Conservation (phyloP, 2,888 invertebrate species). For the Orgyia antiqua region DNA sequence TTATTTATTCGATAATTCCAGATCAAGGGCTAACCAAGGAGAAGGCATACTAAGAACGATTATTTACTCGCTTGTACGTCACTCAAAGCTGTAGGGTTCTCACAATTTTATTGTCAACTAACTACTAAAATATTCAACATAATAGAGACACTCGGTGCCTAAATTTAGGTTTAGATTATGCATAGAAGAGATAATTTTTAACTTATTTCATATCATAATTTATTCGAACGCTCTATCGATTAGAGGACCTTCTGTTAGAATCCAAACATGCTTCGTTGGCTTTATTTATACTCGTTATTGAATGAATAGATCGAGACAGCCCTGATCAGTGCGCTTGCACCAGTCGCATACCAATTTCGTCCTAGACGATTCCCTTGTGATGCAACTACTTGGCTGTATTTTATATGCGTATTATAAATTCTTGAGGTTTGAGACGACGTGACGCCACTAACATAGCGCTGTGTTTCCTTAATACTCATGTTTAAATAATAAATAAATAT, state of each 20-base stretch:
- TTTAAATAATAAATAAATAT: no score
- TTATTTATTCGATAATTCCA: constrained; percentile 28
- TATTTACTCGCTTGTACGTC: constrained; percentile 18
- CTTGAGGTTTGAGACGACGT: constrained; percentile 10
- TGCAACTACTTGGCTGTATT: constrained; percentile 41
- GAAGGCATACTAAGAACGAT: constrained; percentile 31
- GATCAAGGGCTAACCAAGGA: constrained; percentile 43
- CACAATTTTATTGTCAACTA: no score
- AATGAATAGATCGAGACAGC: no score
- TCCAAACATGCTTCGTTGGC: no score
- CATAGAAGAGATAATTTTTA: no score
- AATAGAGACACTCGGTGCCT: no score
- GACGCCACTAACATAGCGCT: constrained; percentile 9
- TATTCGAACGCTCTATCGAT: no score
- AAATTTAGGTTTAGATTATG: no score
- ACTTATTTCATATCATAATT: no score
- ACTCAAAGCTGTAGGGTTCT: background rate
- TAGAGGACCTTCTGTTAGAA: no score
- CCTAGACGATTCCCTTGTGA: constrained; percentile 41
- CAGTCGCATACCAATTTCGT: constrained; percentile 50
- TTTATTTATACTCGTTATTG: no score
- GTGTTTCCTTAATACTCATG: constrained; percentile 6
- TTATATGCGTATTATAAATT: constrained; percentile 18
- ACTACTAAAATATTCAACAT: no score
- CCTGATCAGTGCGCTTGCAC: constrained; percentile 11